Evolutionary conservation across 2,113 vertebrate genomes (phyloP).

Genomic region (Atlantisia rogersi): DNA sequence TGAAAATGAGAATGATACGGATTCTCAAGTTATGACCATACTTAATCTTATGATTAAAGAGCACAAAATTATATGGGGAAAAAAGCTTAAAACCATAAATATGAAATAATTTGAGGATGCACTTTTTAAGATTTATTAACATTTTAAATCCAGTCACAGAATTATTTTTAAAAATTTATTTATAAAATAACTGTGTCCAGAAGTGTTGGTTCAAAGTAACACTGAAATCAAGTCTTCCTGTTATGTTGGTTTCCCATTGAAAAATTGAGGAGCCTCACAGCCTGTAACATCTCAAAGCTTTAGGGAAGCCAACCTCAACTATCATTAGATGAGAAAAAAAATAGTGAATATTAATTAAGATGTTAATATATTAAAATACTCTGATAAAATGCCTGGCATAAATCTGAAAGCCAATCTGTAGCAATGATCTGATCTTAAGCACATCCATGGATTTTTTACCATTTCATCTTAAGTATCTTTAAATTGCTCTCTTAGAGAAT

Average conservation of each 20-base stretch:
- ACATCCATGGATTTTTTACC: background rate
- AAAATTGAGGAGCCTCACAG: background rate
- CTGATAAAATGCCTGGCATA: background rate
- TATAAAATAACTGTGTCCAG: background rate
- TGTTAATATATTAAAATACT: background rate
- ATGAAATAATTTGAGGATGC: background rate
- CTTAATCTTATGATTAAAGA: background rate
- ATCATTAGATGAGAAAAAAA: background rate
- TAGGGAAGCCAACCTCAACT: background rate
- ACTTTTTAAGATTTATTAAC: background rate
- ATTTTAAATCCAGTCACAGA: background rate
- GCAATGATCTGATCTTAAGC: background rate
- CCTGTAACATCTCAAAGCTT: background rate
- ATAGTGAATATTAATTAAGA: background rate
- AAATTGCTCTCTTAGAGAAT: background rate
- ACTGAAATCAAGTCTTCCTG: background rate
- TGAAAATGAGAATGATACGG: background rate
- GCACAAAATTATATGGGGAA: background rate
- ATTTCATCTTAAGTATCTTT: background rate
- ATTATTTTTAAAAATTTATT: background rate
- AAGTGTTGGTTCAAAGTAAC: background rate
- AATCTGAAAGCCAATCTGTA: background rate
- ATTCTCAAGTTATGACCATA: too few species aligned
- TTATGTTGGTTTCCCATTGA: background rate
- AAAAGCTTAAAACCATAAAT: background rate